These are phyloP conservation scores for Agriotes lineatus DNA, from an alignment of 2,888 invertebrate genomes.

Conservation along the genomic window DNA sequence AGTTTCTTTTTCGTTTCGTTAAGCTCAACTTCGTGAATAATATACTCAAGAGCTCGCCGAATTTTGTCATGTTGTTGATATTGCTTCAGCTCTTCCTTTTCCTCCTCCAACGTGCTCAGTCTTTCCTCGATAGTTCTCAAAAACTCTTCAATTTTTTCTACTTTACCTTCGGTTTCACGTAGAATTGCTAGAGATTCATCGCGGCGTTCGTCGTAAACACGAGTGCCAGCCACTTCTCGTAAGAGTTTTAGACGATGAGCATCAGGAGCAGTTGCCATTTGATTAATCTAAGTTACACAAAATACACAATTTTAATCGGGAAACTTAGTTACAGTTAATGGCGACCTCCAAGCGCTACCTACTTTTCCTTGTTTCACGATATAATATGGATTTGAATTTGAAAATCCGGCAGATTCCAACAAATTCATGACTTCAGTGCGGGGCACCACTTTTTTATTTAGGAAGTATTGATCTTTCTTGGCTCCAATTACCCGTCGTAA, in stretches of 20 bases:
- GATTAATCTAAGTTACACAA: conserved; percentile 83
- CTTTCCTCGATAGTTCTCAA: conserved; percentile 96
- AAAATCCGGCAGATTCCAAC: conserved; percentile 98
- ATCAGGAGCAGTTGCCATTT: conserved; percentile 99
- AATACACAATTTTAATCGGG: too few relatives aligned
- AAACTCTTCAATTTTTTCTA: conserved; percentile 97
- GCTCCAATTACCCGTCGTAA: conserved; percentile 96
- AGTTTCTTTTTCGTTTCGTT: conserved; percentile 93
- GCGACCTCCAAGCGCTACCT: conserved; percentile 52
- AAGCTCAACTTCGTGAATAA: conserved; percentile 96
- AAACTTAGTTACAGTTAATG: too few relatives aligned
- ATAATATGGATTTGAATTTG: conserved; percentile 99
- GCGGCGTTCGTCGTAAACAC: conserved; percentile 97
- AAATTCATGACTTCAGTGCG: conserved; percentile 97
- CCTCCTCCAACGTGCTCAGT: conserved; percentile 95
- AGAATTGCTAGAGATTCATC: conserved; percentile 96
- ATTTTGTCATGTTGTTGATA: conserved; percentile 99
- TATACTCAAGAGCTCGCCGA: conserved; percentile 94
- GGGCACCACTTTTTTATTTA: conserved; percentile 98
- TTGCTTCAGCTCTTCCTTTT: conserved; percentile 98
- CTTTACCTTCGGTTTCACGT: conserved; percentile 87
- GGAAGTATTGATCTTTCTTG: conserved; percentile 99
- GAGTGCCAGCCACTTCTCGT: conserved; percentile 95
- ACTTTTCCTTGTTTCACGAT: conserved; percentile 99
- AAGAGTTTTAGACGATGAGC: conserved; percentile 94